Evolutionary conservation across 2,888 invertebrate species (phyloP).

Genomic region (Pilophorus perplexus): DNA sequence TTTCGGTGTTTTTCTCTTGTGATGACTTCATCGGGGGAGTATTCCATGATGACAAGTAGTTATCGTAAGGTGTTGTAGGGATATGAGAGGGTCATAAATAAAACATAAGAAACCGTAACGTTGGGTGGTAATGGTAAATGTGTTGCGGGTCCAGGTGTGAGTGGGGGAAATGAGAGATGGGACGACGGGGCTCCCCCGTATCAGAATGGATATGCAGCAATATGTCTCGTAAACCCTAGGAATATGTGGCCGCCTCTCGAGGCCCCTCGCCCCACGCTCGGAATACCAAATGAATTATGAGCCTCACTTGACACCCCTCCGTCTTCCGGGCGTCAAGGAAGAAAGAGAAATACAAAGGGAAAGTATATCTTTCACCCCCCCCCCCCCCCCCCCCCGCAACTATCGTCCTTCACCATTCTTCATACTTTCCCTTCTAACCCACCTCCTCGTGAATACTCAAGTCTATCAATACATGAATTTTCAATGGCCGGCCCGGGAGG

Average conservation of each 20-base stretch:
- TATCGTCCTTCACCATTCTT: no score
- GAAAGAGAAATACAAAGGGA: background rate
- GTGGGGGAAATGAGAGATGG: conserved; percentile 5
- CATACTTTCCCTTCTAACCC: no score
- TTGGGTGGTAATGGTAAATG: conserved; percentile 1
- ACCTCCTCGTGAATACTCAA: no score
- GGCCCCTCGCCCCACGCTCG: background rate
- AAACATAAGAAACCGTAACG: conserved; percentile 5
- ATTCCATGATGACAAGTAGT: background rate
- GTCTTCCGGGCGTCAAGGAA: background rate
- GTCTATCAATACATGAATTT: no score
- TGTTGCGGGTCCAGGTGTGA: background rate
- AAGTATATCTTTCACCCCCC: no score
- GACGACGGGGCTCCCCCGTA: background rate
- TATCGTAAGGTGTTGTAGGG: background rate
- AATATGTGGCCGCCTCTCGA: conserved; percentile 12
- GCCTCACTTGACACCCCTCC: background rate
- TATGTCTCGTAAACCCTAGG: conserved; percentile 30
- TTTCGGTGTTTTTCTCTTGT: no score
- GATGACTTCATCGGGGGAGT: no score
- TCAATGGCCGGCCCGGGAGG: no score
- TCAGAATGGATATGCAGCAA: conserved; percentile 28
- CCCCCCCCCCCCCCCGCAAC: no score
- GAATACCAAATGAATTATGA: conserved; percentile 7
- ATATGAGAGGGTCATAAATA: conserved; percentile 1